Evolutionary conservation across 1,140 invertebrate species (phyloP), one percentile per base, ranked within the genome.

Genomic region (Anoplophora glabripennis): DNA sequence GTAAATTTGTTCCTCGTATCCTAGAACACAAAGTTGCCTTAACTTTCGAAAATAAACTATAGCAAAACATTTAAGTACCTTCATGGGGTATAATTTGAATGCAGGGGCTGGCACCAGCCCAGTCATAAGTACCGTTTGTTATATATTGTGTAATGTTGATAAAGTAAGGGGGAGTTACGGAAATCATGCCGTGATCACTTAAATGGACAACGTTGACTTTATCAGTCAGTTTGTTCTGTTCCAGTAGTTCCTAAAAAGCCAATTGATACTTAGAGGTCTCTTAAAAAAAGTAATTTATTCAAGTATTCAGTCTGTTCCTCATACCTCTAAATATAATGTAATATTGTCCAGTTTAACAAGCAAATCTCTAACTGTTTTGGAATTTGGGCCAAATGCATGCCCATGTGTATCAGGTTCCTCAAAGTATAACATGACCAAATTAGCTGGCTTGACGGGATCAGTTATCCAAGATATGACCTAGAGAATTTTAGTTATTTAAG

Each of bases 161-260:
- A 57, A 85, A 77, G 60, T 77, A 71, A 34, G 79, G 72, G 42
- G 72, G 63, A 4, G 73, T 78, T 1, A 85, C 78, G 21, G 75
- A 70, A 1, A 79, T 66, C 84, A 90, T 89, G 11, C 89, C 89
- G 76, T 91, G 89, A 75, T 91, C 89, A 71, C 86, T 88, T 2
- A 89, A 72, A 42, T 90, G 77, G 56, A 90, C 79, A 1, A 90
- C 73, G 72, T 89, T 89, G 0, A 88, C 76, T 46, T 70, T 71
- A 67, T 84, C 76, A 36, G 70, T 70, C 36, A 89, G 71, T 8
- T 76, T 71, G 53, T 79, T 65, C 1, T 73, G 51, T 34, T 75
- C 69, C 28, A 88, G 63, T 63, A 81, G 75, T 12, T 81, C 60
- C 65, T 87, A 74, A 41, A 87, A 70, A 35, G 33, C 12, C 12